A percentile compares a stretch with the other conserved stretches of the same genome.
phyloP scores from a whole-genome alignment of 2,113 vertebrate species.

The Brienomyrus brachyistius region DNA sequence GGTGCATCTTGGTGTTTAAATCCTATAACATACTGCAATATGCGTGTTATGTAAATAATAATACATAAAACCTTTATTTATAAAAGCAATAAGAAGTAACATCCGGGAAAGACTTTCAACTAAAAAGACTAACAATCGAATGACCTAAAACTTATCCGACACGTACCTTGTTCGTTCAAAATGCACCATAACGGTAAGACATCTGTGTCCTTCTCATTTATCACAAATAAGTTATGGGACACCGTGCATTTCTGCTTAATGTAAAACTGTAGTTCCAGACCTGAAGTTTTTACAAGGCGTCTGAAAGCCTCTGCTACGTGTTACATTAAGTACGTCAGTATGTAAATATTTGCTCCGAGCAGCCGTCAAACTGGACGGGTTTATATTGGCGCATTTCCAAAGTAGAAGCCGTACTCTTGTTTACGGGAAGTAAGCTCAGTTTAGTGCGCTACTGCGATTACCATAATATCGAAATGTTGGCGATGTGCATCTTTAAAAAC shows the following conservation, averaged over 20 bases:
- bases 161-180: background rate
- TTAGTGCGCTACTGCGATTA: background rate
- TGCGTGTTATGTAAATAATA: background rate
- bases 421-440: background rate
- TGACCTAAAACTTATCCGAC: background rate
- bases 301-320: slow-evolving; percentile 22
- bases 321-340: slow-evolving; percentile 36
- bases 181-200: background rate
- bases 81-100: background rate
- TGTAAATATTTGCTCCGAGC: slow-evolving; percentile 32
- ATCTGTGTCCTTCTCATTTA: background rate
- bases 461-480: background rate
- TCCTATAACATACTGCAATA: background rate
- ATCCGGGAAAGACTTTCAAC: background rate
- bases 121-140: background rate
- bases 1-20: background rate
- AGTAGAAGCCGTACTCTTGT: background rate
- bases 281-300: background rate
- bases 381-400: slow-evolving; percentile 43
- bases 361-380: slow-evolving; percentile 34
- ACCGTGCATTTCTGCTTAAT: background rate
- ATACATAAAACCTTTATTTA: background rate
- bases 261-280: background rate
- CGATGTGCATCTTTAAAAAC: background rate
- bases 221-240: background rate